phyloP scores from a whole-genome alignment of 2,113 vertebrate genomes.

The Phocoena sinus region DNA sequence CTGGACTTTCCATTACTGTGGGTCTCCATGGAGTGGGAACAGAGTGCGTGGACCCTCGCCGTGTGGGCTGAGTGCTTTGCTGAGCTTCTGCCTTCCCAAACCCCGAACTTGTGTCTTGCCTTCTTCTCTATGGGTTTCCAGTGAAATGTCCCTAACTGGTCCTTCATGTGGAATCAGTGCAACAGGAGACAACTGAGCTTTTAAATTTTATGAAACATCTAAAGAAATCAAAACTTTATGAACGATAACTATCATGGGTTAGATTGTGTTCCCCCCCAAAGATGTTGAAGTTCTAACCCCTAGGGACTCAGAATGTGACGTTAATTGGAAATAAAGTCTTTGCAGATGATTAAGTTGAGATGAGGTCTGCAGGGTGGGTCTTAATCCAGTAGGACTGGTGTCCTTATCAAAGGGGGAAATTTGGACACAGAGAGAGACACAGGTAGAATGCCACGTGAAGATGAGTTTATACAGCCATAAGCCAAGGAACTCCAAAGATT shows the following conservation, averaged over 20 bases:
- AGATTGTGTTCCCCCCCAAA: not conserved
- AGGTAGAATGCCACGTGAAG: not conserved
- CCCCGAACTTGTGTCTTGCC: not conserved
- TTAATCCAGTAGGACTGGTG: not conserved
- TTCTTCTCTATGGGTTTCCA: not conserved
- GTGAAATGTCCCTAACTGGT: rapidly evolving
- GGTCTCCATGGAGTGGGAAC: not conserved
- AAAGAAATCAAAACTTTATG: not conserved
- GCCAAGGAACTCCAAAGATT: not conserved
- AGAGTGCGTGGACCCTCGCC: rapidly evolving
- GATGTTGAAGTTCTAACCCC: not conserved
- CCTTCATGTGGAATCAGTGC: not conserved
- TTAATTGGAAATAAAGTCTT: not conserved
- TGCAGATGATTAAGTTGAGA: not conserved
- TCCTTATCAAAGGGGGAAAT: not conserved
- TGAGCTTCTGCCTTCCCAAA: not conserved
- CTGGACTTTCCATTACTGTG: not conserved
- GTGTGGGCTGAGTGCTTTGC: not conserved
- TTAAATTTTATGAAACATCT: not conserved
- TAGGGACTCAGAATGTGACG: not conserved
- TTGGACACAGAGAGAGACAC: not conserved
- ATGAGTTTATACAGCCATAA: not conserved
- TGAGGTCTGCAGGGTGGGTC: not conserved
- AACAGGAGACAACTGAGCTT: not conserved
- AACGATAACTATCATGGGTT: not conserved